Conservation (phyloP, 1,140 invertebrate species). For the Drosophila obscura region DNA sequence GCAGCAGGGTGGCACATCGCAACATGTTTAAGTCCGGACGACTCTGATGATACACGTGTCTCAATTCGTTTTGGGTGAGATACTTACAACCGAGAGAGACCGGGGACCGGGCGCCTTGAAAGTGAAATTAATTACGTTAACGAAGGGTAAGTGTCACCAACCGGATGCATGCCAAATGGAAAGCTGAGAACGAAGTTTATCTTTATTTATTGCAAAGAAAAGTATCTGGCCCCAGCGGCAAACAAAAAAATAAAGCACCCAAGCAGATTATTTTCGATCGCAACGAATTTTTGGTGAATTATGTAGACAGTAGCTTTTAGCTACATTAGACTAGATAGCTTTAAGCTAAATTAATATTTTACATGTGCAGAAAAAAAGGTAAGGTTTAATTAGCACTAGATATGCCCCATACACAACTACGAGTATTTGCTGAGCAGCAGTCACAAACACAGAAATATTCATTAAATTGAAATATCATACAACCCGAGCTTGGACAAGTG, state of each 20-base stretch:
- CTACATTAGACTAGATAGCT: too few relatives aligned
- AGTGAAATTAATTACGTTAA: slow-evolving; percentile 61
- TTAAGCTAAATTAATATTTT: too few relatives aligned
- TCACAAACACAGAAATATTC: slow-evolving; percentile 34
- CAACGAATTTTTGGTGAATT: too few relatives aligned
- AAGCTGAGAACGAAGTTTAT: slow-evolving; percentile 24
- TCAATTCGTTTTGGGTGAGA: slow-evolving; percentile 73
- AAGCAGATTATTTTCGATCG: slow-evolving; percentile 17
- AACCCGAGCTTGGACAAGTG: slow-evolving; percentile 39
- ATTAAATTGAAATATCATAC: slow-evolving; percentile 48
- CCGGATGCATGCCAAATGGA: slow-evolving; percentile 52
- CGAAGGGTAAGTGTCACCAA: slow-evolving; percentile 59
- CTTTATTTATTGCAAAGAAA: slow-evolving; percentile 50
- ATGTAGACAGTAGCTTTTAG: too few relatives aligned
- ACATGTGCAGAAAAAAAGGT: too few relatives aligned
- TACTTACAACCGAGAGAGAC: slow-evolving; percentile 45
- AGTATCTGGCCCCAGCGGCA: slow-evolving; percentile 32
- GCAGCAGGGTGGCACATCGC: slow-evolving; percentile 22
- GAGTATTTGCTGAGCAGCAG: slow-evolving; percentile 32
- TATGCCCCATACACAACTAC: background rate
- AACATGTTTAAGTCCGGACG: slow-evolving; percentile 52
- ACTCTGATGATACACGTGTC: slow-evolving; percentile 62
- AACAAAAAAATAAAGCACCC: background rate
- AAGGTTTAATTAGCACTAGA: slow-evolving; percentile 6
- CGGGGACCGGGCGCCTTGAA: slow-evolving; percentile 47